Evolutionary conservation across 2,888 invertebrate species (phyloP).

Genomic region (Melanostoma scalare): DNA sequence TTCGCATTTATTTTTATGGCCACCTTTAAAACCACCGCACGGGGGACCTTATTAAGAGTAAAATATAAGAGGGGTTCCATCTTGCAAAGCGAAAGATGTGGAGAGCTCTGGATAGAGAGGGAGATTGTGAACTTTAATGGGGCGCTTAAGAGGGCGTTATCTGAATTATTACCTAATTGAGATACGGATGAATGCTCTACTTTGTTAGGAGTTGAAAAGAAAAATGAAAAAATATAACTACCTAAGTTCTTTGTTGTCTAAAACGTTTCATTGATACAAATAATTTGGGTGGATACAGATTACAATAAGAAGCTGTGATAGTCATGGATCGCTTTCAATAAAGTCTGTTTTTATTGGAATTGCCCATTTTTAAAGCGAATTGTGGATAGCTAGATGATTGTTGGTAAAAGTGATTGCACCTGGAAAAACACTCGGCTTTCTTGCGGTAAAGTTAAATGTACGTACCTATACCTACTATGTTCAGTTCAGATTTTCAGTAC

Average conservation of each 20-base stretch:
- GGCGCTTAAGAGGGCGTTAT: slow-evolving; percentile 64
- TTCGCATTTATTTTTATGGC: slow-evolving; percentile 46
- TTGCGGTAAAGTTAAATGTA: too few relatives aligned
- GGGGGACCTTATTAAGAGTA: slow-evolving; percentile 18
- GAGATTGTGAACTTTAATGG: slow-evolving; percentile 60
- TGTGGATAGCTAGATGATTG: too few relatives aligned
- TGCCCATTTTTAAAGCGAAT: too few relatives aligned
- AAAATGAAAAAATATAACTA: too few relatives aligned
- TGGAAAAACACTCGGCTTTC: too few relatives aligned
- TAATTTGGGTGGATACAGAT: too few relatives aligned
- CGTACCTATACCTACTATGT: too few relatives aligned
- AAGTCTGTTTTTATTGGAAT: too few relatives aligned
- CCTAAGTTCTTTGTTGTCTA: slow-evolving; percentile 4
- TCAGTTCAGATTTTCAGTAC: too few relatives aligned
- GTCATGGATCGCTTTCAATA: too few relatives aligned
- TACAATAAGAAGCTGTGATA: too few relatives aligned
- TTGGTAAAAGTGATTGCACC: too few relatives aligned
- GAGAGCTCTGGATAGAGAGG: not conserved
- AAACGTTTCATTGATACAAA: slow-evolving; percentile 4
- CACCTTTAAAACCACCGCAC: slow-evolving; percentile 36
- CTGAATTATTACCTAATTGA: slow-evolving; percentile 60
- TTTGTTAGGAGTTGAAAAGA: not conserved
- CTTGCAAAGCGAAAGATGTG: slow-evolving; percentile 5
- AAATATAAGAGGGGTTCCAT: not conserved
- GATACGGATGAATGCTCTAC: slow-evolving; percentile 48